Evolutionary conservation across 2,888 invertebrate genomes (phyloP).

Genomic region (Sinotaia quadrata): DNA sequence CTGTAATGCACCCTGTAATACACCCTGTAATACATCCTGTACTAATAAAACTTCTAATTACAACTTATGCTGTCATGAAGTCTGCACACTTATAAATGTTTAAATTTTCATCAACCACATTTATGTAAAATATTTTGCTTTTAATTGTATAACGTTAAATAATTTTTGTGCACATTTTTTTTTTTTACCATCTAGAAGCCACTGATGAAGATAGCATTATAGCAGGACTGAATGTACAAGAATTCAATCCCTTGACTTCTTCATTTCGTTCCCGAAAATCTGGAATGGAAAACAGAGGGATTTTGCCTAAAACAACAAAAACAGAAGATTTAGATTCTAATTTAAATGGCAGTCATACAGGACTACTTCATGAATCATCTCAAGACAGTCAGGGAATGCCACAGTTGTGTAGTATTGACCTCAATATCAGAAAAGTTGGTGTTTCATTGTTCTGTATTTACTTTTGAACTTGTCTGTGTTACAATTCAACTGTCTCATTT

Average conservation of each 20-base stretch:
- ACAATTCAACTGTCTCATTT: too few species aligned
- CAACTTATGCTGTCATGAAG: too few species aligned
- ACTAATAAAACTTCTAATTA: too few species aligned
- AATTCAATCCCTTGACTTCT: conserved; percentile 16
- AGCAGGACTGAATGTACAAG: conserved; percentile 16
- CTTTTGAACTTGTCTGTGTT: too few species aligned
- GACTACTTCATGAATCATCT: too few species aligned
- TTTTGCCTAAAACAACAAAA: background rate
- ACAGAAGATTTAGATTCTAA: background rate
- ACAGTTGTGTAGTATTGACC: conserved; percentile 12
- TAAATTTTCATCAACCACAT: too few species aligned
- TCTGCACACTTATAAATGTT: too few species aligned
- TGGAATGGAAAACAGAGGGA: background rate
- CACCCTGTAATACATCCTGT: too few species aligned
- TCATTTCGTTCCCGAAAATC: conserved; percentile 2
- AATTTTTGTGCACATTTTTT: background rate
- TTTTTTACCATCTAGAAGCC: conserved; percentile 2
- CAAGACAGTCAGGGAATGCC: conserved; percentile 1
- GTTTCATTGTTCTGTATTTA: too few species aligned
- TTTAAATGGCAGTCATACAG: background rate
- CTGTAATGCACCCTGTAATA: too few species aligned
- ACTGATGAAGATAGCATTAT: conserved; percentile 29
- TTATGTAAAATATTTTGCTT: too few species aligned
- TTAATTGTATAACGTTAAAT: too few species aligned
- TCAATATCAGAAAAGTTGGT: conserved; percentile 12